These are phyloP conservation scores for Calliphora vicina DNA, from an alignment of 1,140 invertebrate species.

Conservation along the genomic window DNA sequence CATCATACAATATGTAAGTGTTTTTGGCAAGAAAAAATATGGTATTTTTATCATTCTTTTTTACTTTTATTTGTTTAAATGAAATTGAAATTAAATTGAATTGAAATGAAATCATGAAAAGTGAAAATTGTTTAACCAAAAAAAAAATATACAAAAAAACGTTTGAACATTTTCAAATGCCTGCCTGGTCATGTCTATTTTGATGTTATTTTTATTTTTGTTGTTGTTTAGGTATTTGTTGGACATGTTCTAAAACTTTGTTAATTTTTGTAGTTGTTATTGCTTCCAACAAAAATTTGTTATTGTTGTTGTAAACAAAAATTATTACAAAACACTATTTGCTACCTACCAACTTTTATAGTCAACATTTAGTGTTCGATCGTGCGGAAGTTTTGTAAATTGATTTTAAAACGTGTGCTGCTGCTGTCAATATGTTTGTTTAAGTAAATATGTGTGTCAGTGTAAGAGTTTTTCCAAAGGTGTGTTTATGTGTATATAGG, in stretches of 20 bases:
- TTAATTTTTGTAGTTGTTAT: neutral
- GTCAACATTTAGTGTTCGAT: neutral
- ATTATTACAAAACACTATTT: neutral
- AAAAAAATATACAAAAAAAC: no score
- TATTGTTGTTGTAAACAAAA: neutral
- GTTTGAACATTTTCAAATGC: neutral
- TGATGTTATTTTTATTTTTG: neutral
- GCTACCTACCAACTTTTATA: neutral
- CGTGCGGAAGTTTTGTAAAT: constrained; percentile 26
- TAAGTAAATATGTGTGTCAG: neutral
- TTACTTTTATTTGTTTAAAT: constrained; percentile 12
- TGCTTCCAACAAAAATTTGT: neutral
- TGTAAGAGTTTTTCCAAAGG: neutral
- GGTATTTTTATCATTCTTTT: neutral
- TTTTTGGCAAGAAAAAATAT: constrained; percentile 20
- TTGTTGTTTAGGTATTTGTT: neutral
- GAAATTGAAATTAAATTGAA: constrained; percentile 20
- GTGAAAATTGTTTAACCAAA: constrained; percentile 23
- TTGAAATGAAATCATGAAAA: constrained; percentile 7
- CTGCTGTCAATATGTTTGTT: constrained; percentile 7
- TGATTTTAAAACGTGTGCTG: constrained; percentile 26
- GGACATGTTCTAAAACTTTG: neutral
- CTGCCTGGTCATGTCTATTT: neutral
- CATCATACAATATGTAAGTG: constrained; percentile 5
- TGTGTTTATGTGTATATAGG: neutral